Evolutionary conservation across 2,888 invertebrate species (phyloP), one percentile per base, ranked within the genome.

Genomic region (Drosophila siamana): DNA sequence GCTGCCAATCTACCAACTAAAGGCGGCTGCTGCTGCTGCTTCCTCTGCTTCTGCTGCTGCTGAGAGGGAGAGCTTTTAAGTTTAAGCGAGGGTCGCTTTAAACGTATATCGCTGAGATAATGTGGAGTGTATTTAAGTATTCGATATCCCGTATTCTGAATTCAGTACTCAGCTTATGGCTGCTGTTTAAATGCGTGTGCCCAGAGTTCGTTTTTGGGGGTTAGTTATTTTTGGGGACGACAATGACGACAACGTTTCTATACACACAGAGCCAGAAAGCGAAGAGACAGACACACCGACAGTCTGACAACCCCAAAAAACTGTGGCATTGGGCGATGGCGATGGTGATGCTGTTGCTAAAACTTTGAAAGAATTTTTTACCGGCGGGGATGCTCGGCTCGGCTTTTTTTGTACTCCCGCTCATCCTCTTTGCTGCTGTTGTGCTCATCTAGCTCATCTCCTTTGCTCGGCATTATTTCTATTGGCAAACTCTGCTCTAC

Each of bases 211-310:
- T 46, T 26, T 44, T 65, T 74, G 81, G 74, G 81, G 81, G 81
- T 81, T 78, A 81, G 81, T 84, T 81, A 81, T 86, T 83, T 81
- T 86, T 86, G 86, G 84, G 78, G 50, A 77, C 78, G 70, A 54
- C 62, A 77, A 47, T 57, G 52, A 61, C 66, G 67, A 40, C 73
- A 66, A 60, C 63, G 78, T 60, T 72, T 30, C 47, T 38, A 48
- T 56, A 59, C 55, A 72, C 46, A 43, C 24, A 51, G 4, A 51
- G 16, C 28, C 22, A 38, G 7, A 56, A 19, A 59, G 41, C 48
- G n/a, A 50, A 50, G 8, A 43, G 24, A 11, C 28, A 22, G 13
- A 33, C 22, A 47, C 41, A 40, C 36, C 38, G 44, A 57, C 68
- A 60, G 69, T 60, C 63, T 47, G 68, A 64, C 78, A 78, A 74